Conservation (phyloP, 2,113 vertebrate species). For the Pseudopipra pipra region DNA sequence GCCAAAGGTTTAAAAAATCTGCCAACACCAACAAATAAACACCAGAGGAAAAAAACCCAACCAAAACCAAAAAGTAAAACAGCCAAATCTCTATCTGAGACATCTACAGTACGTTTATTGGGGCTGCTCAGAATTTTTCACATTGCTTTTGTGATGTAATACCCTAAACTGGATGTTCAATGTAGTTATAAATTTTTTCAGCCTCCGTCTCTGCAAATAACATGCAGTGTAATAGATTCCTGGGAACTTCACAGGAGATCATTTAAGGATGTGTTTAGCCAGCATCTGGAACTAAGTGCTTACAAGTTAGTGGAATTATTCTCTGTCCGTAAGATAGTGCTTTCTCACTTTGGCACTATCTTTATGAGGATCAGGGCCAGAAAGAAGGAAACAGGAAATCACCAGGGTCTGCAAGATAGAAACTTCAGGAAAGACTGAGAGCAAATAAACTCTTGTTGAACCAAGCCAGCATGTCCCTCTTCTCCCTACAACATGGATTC, state of each 20-base stretch:
- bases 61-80: neutral
- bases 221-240: neutral
- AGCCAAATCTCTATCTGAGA: neutral
- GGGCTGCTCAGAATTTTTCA: neutral
- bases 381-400: constrained; percentile 62
- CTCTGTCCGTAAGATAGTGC: neutral
- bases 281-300: neutral
- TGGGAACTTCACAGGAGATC: neutral
- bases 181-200: neutral
- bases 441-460: constrained; percentile 56
- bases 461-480: neutral
- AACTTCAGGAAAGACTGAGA: constrained; percentile 47
- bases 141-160: neutral
- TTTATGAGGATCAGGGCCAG: constrained; percentile 25
- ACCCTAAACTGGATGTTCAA: neutral
- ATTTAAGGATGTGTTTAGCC: neutral
- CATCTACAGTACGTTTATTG: neutral
- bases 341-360: constrained; percentile 19
- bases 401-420: constrained; percentile 35
- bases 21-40: neutral
- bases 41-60: neutral
- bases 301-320: neutral
- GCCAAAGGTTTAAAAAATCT: neutral
- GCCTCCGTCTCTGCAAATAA: neutral
- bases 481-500: neutral